Base-by-base conservation (phyloP, 2,113 vertebrate genomes). In the Electrona antarctica region DNA sequence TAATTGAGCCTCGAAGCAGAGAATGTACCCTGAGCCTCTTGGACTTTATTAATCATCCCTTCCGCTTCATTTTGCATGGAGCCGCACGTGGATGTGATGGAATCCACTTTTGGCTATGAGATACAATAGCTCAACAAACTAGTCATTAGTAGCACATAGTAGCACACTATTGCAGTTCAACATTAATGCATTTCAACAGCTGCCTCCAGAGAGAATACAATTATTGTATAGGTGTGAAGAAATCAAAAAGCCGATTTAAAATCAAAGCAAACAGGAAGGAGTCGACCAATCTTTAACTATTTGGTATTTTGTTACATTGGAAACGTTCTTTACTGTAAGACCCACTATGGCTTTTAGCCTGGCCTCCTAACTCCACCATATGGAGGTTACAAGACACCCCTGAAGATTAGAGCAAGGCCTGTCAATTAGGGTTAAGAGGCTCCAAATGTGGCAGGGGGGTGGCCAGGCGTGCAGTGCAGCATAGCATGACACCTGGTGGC, bases 351-450 rank as follows among this genome's bases (percentile, higher is more conserved):
- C 63, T 59, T 13, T 64, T 48, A 46, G 12, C 46, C 73, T 29
- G 28, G 55, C 10, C 28, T 49, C 61, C 4, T 13, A 57, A 21
- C 28, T 67, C 45, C 49, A 41, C 66, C 48, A 10, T 21, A 9
- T 41, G 15, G 51, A 52, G 47, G 58, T 76, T 72, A 55, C 73
- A 54, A 55, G 61, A 67, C 64, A 67, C 33, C 15, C 8, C 14
- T 7, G 57, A 64, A 76, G 67, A 67, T 73, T 28, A 58, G 61
- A 69, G 58, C 47, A 70, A 62, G 51, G 56, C 60, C 60, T 77
- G 70, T 66, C 83, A 81, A 78, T 74, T 78, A 85, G 70, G 65
- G 69, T 75, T 73, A 75, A 80, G 79, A 77, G 75, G 55, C 55
- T 60, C 60, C 64, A 62, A 73, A 74, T 67, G 14, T 65, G 50